Evolutionary conservation across 2,113 vertebrate species (phyloP).

Genomic region (Macaca fascicularis): DNA sequence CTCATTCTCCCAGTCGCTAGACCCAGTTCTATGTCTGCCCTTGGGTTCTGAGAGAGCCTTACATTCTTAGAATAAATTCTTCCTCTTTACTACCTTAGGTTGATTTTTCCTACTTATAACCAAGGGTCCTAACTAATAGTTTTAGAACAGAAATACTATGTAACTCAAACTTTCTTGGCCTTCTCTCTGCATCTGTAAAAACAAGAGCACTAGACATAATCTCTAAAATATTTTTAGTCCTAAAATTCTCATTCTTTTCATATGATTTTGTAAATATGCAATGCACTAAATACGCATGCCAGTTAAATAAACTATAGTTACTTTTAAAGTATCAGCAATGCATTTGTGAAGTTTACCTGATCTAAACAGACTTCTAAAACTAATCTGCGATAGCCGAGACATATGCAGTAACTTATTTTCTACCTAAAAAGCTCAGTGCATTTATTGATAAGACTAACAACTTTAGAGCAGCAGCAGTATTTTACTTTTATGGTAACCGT

Average conservation of each 20-base stretch:
- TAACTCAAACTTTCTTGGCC: conserved; percentile 36
- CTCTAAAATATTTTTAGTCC: conserved; percentile 20
- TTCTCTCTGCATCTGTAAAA: conserved; percentile 36
- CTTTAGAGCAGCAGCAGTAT: not conserved
- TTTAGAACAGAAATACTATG: conserved; percentile 40
- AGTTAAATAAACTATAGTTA: conserved; percentile 40
- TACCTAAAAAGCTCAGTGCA: conserved; percentile 23
- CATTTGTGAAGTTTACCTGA: conserved; percentile 32
- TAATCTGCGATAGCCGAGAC: conserved; percentile 19
- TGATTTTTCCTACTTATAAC: conserved; percentile 2
- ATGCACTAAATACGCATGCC: not conserved
- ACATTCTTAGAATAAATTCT: not conserved
- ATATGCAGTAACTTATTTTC: conserved; percentile 31
- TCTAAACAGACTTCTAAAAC: conserved; percentile 33
- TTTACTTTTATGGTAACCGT: conserved; percentile 28
- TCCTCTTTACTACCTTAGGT: not conserved
- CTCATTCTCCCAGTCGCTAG: not conserved
- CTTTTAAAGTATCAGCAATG: conserved; percentile 33
- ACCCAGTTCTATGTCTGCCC: not conserved
- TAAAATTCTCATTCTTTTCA: conserved; percentile 40
- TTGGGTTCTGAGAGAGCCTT: conserved; percentile 25
- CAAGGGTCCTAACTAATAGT: conserved; percentile 1
- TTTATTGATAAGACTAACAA: conserved; percentile 26
- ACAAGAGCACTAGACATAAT: not conserved
- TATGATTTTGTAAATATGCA: not conserved